Evolutionary conservation across 2,888 invertebrate species (phyloP), one percentile per base, ranked within the genome.

Genomic region (Automeris io): DNA sequence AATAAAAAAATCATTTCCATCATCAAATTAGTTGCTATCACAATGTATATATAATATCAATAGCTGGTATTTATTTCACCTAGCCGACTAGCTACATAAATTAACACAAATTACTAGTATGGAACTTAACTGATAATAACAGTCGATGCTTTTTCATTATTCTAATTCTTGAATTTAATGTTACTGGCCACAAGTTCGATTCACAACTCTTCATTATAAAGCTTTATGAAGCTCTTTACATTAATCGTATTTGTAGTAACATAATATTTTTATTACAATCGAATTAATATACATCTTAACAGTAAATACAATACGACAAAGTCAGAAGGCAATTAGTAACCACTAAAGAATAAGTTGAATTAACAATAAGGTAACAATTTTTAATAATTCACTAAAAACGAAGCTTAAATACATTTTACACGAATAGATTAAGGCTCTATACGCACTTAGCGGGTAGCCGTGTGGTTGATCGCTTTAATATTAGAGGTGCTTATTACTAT

Each of bases 151-250:
- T 58, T 60, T 54, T 57, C 32, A 36, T 56, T 61, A 74, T 57
- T 52, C 71, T 79, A 78, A 70, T 67, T 52, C 68, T 72, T 63
- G 72, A 70, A 63, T 74, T 70, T 80, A 77, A 71, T 57, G 54
- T 73, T 79, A 78, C 66, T 83, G 85, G 85, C 83, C 82, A 80
- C 81, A 80, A 70, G 81, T 83, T 85, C 80, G 81, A 80, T 85
- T 85, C 85, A 86, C 86, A 86, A 85, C 85, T 76, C 86, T 82
- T 77, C 72, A 70, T 75, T 72, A 83, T 86, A 86, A 86, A 86
- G 86, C 85, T 83, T 83, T 62, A 67, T 77, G 71, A 86, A 86
- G 86, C 86, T 86, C 86, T 72, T 86, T 80, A 83, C 71, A 79
- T 79, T 79, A 79, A 64, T 71, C 56, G 69, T 64, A 72, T 71